Base-by-base conservation (phyloP, 2,113 vertebrate genomes). In the Semnornis frantzii region DNA sequence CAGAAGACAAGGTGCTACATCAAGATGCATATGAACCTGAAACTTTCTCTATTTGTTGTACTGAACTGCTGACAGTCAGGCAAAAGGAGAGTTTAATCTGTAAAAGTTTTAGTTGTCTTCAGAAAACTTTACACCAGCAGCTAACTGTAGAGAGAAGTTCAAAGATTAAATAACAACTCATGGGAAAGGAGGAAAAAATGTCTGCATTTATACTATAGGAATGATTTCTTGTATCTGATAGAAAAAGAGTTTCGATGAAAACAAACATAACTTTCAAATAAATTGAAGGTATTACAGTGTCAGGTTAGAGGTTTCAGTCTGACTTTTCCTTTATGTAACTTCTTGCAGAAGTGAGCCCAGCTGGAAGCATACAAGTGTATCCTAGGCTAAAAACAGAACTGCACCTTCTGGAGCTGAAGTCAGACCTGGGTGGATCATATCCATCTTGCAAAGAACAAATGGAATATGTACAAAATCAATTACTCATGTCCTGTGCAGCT, bases 401-500 rank as follows among this genome's bases (percentile, higher is more conserved):
- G 3, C 17, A 58, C 25, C 66, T 81, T 24, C 39, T 62, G 64
- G 37, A 85, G 64, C 28, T 71, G 65, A 86, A 92, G 70, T 90
- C 66, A 75, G 58, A 83, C 52, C 44, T 84, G 28, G 34, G 57
- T 82, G 85, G 69, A 80, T 89, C 42, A 57, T 60, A 92, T 87
- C 63, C 31, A 64, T 76, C 54, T 82, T 54, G 60, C 69, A 93
- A 79, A 89, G 74, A 69, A 83, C 81, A 93, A 89, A 85, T 58
- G 37, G n/a, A 50, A 79, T 52, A 21, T 17, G 15, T 83, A 77
- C 64, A 87, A 82, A 85, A 71, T 3, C 58, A 88, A 24, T 74
- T 71, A 86, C 44, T 54, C 58, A 39, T 84, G 70, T 37, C 64
- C 64, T 65, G 60, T 1, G 2, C 44, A 65, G 37, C 18, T 81